Base-by-base conservation (phyloP, 2,888 invertebrate genomes). In the Pseudoips prasinana region DNA sequence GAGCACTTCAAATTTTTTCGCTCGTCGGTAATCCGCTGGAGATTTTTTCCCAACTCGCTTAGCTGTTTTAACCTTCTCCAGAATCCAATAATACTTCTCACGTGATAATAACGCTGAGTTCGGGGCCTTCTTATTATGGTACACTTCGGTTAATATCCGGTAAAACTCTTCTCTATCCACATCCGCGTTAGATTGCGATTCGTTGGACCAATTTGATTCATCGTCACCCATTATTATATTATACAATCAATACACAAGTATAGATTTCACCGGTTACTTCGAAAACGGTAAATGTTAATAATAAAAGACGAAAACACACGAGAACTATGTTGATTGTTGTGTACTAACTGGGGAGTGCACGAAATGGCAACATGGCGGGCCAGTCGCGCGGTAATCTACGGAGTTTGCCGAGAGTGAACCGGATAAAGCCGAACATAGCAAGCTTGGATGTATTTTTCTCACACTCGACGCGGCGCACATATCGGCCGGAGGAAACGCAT, bases 141-240 rank as follows among this genome's bases (percentile, higher is more conserved):
- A 45, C 10, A 64, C 35, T 51, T 67, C 59, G 25, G 56, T 41
- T 28, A 78, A 56, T 58, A 51, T 54, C 26, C 44, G 50, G 36
- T 60, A 61, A 56, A 69, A 79, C 33, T 66, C 67, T 1, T 64
- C 63, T 38, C 58, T 63, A 31, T 72, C 58, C 0, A 69, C 67
- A 19, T 52, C 56, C 8, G 39, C 33, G 29, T 11, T 37, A 3
- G n/a, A n/a, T 10, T 22, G 17, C 8, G 7, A 14, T 8, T 5
- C 17, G 34, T 18, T 30, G 2, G 3, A 8, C 29, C 8, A n/a
- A 35, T 22, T 36, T 22, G 35, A 25, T 28, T 27, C 35, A 25
- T 33, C 27, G 22, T 41, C 29, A 10, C 17, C 24, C 37, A 42
- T 46, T 29, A 26, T 7, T 11, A 7, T n/a, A 20, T 20, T 5